phyloP scores from a whole-genome alignment of 2,888 invertebrate species.

The Epicampocera succincta region DNA sequence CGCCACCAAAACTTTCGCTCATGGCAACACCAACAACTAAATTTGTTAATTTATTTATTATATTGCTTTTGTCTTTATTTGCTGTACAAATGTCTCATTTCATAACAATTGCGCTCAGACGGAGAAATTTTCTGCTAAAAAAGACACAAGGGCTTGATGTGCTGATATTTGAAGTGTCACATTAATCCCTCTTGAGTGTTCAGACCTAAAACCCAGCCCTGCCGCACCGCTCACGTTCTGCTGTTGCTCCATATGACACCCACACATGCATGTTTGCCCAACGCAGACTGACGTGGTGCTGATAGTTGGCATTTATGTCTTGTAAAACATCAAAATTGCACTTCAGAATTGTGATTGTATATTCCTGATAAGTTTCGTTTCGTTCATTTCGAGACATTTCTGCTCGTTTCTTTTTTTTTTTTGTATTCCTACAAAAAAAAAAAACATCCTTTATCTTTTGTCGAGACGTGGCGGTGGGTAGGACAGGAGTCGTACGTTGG shows the following conservation, averaged over 20 bases:
- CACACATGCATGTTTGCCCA: slow-evolving; percentile 54
- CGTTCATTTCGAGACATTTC: slow-evolving; percentile 31
- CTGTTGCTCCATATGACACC: slow-evolving; percentile 44
- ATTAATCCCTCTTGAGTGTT: slow-evolving; percentile 40
- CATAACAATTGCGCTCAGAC: slow-evolving; percentile 8
- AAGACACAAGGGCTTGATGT: slow-evolving; percentile 29
- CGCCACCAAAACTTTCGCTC: too few relatives aligned
- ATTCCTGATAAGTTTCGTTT: slow-evolving; percentile 34
- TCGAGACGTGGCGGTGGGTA: slow-evolving; percentile 39
- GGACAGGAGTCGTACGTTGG: slow-evolving; percentile 58
- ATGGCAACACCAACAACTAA: neutral
- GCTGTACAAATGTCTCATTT: slow-evolving; percentile 40
- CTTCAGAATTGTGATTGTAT: slow-evolving; percentile 49
- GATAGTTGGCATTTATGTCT: slow-evolving; percentile 67
- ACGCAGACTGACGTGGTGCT: slow-evolving; percentile 64
- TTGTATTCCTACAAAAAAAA: too few relatives aligned
- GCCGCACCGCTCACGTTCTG: neutral
- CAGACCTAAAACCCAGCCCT: neutral
- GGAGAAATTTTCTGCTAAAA: slow-evolving; percentile 24
- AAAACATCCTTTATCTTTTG: slow-evolving; percentile 48
- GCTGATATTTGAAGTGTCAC: slow-evolving; percentile 55
- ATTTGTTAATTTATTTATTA: slow-evolving; percentile 44
- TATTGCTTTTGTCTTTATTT: neutral
- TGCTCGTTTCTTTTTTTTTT: slow-evolving; percentile 39
- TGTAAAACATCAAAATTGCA: slow-evolving; percentile 66